Evolutionary conservation across 1,140 invertebrate species (phyloP).

Genomic region (Sitobion miscanthi): DNA sequence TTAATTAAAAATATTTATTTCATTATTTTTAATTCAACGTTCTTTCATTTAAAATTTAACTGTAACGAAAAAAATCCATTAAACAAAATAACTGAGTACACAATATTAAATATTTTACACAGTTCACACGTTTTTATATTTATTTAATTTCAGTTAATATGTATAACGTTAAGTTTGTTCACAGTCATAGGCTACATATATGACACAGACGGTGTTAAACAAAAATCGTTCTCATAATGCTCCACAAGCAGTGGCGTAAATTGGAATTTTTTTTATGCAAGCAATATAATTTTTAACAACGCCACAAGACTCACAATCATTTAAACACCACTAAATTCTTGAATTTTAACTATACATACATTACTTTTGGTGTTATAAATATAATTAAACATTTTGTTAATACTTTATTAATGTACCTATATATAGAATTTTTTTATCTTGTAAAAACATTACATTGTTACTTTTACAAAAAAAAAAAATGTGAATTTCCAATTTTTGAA

Average conservation of each 20-base stretch:
- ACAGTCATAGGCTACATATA: neutral
- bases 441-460: neutral
- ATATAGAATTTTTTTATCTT: neutral
- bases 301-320: neutral
- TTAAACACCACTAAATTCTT: neutral
- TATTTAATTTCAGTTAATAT: neutral
- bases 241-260: neutral
- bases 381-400: neutral
- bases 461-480: neutral
- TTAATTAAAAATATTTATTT: slow-evolving; percentile 3
- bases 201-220: neutral
- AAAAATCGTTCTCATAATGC: neutral
- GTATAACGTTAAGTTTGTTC: neutral
- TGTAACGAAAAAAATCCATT: neutral
- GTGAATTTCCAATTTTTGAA: neutral
- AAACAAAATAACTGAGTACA: neutral
- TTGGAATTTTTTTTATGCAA: neutral
- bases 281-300: neutral
- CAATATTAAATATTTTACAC: neutral
- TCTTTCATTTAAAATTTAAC: neutral
- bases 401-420: neutral
- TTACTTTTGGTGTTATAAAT: neutral
- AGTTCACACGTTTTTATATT: neutral
- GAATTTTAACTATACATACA: neutral
- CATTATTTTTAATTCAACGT: neutral